Evolutionary conservation across 2,113 vertebrate genomes (phyloP), one percentile per base, ranked within the genome.

Genomic region (Irena cyanogastra): DNA sequence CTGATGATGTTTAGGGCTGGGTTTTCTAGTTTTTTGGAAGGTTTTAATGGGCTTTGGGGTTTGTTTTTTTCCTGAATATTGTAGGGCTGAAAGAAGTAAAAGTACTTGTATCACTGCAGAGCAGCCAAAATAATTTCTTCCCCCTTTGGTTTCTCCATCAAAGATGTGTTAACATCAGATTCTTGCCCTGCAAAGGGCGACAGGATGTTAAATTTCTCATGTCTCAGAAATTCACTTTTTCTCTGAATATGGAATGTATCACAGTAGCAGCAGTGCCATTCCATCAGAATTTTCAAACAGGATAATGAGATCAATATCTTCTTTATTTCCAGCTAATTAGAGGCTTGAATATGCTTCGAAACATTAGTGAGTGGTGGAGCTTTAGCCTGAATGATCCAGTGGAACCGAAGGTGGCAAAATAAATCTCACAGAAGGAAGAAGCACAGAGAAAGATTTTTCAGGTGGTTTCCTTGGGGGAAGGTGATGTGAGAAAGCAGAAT

Each of bases 401-500:
- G 56, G 6, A 60, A 20, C 5, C 13, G 1, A 63, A 7, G 11
- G 7, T 63, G 74, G 23, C 16, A 83, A 39, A 65, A 89, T 18
- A 44, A 21, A 45, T 7, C 24, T 45, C 16, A 13, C 13, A 15
- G 39, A 28, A 54, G 33, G 5, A 50, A 2, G 13, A 70, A 47
- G 14, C 0, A 0, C 19, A 3, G 6, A 75, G 23, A 45, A 64
- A 18, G 14, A 11, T 2, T 12, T 69, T 60, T 35, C 49, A 37
- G 13, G 6, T 30, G 53, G 18, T 7, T 83, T 66, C 24, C 26
- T 27, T 45, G 22, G 16, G 18, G 8, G 0, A 52, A 45, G 10
- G 17, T 28, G 26, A 8, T 1, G 0, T 3, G 21, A 86, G 4
- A 45, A 63, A 60, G 47, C 20, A 69, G 23, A 37, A 11, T 0